A percentile compares a stretch with the other conserved stretches of the same genome.
Conservation (phyloP, 1,140 invertebrate genomes). For the Lethocerus indicus region DNA sequence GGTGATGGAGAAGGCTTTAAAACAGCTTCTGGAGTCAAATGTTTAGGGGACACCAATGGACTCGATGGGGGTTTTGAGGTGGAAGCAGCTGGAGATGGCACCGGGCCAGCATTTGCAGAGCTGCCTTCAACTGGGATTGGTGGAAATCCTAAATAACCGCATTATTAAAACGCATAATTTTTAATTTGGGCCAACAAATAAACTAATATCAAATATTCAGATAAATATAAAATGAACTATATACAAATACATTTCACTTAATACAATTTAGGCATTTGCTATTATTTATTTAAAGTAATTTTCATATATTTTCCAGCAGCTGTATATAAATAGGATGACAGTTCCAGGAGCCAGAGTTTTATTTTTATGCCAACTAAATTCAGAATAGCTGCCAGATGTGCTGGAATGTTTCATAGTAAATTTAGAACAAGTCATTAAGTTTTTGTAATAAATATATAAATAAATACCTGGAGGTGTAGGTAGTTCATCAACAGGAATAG, state of each 20-base stretch:
- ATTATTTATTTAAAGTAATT: too few relatives aligned
- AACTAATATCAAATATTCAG: background rate
- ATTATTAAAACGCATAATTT: too few relatives aligned
- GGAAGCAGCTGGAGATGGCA: constrained; percentile 8
- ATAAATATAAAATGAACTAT: background rate
- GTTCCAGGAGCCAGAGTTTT: too few relatives aligned
- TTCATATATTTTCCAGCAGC: too few relatives aligned
- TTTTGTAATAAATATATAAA: constrained; percentile 3
- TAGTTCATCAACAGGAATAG: constrained; percentile 64
- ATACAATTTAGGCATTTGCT: too few relatives aligned
- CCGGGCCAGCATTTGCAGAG: constrained; percentile 4
- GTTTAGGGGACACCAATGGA: background rate
- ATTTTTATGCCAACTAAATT: too few relatives aligned
- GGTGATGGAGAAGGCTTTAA: background rate
- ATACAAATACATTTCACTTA: too few relatives aligned
- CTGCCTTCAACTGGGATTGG: constrained; percentile 4
- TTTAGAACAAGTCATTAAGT: too few relatives aligned
- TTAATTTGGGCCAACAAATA: too few relatives aligned
- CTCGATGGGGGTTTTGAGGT: background rate
- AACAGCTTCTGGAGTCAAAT: background rate
- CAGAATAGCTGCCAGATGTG: too few relatives aligned
- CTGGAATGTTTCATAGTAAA: too few relatives aligned
- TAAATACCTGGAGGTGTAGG: constrained; percentile 65
- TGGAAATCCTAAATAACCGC: constrained; percentile 2
- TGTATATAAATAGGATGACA: too few relatives aligned